phyloP scores from a whole-genome alignment of 2,113 vertebrate genomes.

The Dinomys branickii region DNA sequence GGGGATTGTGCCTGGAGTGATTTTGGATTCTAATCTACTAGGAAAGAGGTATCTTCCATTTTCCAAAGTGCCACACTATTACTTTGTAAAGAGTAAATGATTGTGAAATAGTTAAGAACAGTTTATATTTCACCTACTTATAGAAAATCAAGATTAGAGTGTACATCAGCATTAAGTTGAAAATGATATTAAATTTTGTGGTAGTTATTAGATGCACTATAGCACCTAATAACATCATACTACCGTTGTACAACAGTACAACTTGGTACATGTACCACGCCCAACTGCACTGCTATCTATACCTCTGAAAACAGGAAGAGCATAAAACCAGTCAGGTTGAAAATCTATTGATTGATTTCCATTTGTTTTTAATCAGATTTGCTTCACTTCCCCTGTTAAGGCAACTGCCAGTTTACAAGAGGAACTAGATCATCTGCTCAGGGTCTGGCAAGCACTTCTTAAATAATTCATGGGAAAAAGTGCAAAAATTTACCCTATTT shows the following conservation, averaged over 20 bases:
- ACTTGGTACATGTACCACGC: not conserved
- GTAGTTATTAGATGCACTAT: not conserved
- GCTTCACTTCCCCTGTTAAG: not conserved
- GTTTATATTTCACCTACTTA: not conserved
- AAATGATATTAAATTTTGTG: not conserved
- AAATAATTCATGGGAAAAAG: constrained; percentile 64
- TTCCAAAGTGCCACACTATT: not conserved
- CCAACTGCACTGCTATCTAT: no score
- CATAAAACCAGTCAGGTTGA: not conserved
- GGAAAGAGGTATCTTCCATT: not conserved
- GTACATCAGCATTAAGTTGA: not conserved
- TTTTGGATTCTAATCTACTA: not conserved
- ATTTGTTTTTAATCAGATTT: constrained; percentile 22
- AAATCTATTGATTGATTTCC: constrained; percentile 6
- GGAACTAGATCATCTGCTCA: constrained; percentile 53
- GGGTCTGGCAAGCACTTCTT: constrained; percentile 42
- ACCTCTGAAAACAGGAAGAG: not conserved
- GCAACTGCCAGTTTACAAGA: constrained; percentile 42
- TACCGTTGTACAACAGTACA: no score
- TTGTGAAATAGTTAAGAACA: not conserved
- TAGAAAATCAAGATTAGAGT: not conserved
- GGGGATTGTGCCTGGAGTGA: not conserved
- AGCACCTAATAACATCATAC: no score
- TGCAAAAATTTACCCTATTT: constrained; percentile 35
- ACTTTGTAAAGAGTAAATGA: not conserved